Base-by-base conservation (phyloP, 2,113 vertebrate genomes). In the Rhadina sibilatrix region DNA sequence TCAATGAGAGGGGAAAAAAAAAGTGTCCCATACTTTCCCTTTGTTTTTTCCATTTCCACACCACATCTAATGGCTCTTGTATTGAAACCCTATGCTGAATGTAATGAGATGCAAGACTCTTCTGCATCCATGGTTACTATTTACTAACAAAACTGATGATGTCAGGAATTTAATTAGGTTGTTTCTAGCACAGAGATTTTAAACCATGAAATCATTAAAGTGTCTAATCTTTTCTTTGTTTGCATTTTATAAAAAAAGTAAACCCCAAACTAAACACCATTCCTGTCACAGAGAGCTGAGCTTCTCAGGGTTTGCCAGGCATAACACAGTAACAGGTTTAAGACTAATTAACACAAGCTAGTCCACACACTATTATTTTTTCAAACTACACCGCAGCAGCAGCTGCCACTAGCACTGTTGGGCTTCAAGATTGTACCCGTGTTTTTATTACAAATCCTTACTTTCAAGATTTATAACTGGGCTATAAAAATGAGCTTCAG, bases 121-220 rank as follows among this genome's bases (percentile, higher is more conserved):
- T 80, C 63, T 1, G 11, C 84, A 66, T 77, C 96, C 96, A 97
- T 97, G 97, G 97, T 96, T 97, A 97, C 97, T 97, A 97, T 97
- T 97, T 97, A 97, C 96, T 96, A 97, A 97, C 95, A 97, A 96
- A 97, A 96, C 96, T 96, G 96, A 93, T 97, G 97, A 97, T 97
- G 96, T 97, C 97, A 97, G 97, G 96, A 96, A 97, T 97, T 97
- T 97, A 97, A 97, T 97, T 97, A 97, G 96, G 94, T 96, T 97
- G 96, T 97, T 97, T 95, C 95, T 96, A 97, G 95, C 87, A 89
- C 91, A 81, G 82, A 95, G 89, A 85, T 95, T 92, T 97, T 90
- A 96, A 96, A 87, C 92, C 95, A 96, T 96, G 96, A 96, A 97
- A 96, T 95, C 97, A 96, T 92, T 96, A 96, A 93, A 92, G 78